Evolutionary conservation across 2,888 invertebrate genomes (phyloP).

Genomic region (Odontocerum albicorne): DNA sequence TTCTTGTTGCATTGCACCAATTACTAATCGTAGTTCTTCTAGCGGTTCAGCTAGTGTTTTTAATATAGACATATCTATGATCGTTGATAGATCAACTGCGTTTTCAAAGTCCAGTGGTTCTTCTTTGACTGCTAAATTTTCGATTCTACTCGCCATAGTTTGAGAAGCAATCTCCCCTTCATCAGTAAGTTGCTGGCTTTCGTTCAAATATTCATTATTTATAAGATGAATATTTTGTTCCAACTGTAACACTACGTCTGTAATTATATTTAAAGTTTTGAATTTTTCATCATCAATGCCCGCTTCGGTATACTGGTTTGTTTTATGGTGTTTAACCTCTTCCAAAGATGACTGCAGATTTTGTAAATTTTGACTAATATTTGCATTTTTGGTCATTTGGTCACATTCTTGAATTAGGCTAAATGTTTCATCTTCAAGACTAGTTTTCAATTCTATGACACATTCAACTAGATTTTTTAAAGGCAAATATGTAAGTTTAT

Average conservation of each 20-base stretch:
- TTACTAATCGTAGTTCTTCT: slow-evolving; percentile 30
- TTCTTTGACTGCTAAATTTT: slow-evolving; percentile 21
- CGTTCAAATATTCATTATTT: slow-evolving; percentile 1
- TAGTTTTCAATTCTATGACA: slow-evolving; percentile 22
- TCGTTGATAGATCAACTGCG: slow-evolving; percentile 25
- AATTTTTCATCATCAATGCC: slow-evolving; percentile 14
- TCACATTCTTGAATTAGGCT: not conserved
- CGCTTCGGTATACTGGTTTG: slow-evolving; percentile 29
- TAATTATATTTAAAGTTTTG: slow-evolving; percentile 20
- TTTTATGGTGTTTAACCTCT: slow-evolving; percentile 39
- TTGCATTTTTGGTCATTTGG: not conserved
- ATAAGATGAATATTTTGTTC: slow-evolving; percentile 22
- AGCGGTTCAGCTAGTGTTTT: slow-evolving; percentile 33
- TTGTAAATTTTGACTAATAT: slow-evolving; percentile 31
- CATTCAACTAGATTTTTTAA: slow-evolving; percentile 45
- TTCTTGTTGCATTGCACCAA: slow-evolving; percentile 38
- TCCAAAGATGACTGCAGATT: slow-evolving; percentile 36
- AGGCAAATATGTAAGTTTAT: slow-evolving; percentile 42
- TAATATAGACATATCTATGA: slow-evolving; percentile 30
- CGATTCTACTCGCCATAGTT: slow-evolving; percentile 14
- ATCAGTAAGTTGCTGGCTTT: not conserved
- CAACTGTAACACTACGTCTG: slow-evolving; percentile 24
- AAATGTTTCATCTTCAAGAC: slow-evolving; percentile 1
- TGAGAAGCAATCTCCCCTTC: not conserved
- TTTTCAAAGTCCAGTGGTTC: slow-evolving; percentile 21